Evolutionary conservation across 2,113 vertebrate genomes (phyloP).

Genomic region (Nymphicus hollandicus): DNA sequence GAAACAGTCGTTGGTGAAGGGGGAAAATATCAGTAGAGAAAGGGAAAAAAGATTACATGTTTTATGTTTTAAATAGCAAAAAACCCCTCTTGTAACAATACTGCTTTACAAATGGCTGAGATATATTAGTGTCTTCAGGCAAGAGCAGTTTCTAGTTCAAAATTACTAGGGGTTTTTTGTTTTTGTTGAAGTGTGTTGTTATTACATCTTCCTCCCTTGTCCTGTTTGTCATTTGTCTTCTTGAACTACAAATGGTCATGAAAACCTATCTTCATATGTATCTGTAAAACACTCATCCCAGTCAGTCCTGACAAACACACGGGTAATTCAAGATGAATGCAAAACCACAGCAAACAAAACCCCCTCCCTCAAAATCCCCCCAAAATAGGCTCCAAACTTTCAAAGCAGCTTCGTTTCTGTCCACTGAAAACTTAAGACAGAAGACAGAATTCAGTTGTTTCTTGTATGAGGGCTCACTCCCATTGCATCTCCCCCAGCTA

Average conservation of each 20-base stretch:
- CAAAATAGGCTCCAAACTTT: neutral
- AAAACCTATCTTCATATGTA: neutral
- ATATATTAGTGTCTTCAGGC: neutral
- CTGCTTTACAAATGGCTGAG: neutral
- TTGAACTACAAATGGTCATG: neutral
- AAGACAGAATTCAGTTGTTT: neutral
- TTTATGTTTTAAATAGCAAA: neutral
- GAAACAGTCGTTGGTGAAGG: neutral
- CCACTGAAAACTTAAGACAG: neutral
- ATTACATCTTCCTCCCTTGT: neutral
- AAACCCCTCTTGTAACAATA: neutral
- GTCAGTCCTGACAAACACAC: neutral
- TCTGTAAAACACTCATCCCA: neutral
- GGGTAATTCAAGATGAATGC: neutral
- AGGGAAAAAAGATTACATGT: neutral
- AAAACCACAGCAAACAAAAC: neutral
- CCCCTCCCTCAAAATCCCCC: neutral
- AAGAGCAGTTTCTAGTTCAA: neutral
- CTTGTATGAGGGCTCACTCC: neutral
- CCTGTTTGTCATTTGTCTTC: neutral
- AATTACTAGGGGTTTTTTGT: neutral
- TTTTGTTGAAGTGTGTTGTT: neutral
- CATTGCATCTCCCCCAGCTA: neutral
- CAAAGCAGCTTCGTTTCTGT: neutral
- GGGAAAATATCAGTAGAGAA: neutral